Conservation (phyloP, 2,797 vertebrate genomes). For the Melanotaenia maccullochi region DNA sequence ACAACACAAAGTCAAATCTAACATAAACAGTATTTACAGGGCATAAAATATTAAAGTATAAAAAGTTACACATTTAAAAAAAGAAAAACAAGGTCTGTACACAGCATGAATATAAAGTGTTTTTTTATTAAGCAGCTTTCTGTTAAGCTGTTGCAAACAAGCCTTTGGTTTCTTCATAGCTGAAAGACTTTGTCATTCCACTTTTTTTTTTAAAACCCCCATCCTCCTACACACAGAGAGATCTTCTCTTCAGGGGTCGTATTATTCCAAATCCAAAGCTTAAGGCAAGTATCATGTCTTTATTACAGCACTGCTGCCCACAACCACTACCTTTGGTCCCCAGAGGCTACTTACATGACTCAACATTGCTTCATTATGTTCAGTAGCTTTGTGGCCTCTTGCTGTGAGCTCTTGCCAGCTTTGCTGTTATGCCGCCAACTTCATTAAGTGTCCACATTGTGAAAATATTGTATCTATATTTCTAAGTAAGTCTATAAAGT, state of each 20-base stretch:
- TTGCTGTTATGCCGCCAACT: slow-evolving; percentile 37
- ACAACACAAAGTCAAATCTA: neutral
- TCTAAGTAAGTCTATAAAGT: slow-evolving; percentile 48
- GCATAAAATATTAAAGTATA: neutral
- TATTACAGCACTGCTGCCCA: slow-evolving; percentile 29
- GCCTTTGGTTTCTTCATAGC: neutral
- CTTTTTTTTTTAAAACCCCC: neutral
- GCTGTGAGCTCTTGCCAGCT: slow-evolving; percentile 51
- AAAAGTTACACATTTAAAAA: neutral
- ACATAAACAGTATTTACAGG: neutral
- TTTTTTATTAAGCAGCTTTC: neutral
- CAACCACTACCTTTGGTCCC: slow-evolving; percentile 5
- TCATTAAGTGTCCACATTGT: slow-evolving; percentile 45
- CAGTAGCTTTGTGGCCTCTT: slow-evolving; percentile 27
- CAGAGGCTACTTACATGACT: slow-evolving; percentile 14
- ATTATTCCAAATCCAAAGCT: slow-evolving; percentile 26
- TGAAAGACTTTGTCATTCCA: neutral
- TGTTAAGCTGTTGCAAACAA: neutral
- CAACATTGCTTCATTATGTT: slow-evolving; percentile 46
- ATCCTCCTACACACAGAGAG: neutral
- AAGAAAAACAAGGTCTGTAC: neutral
- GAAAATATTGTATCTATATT: slow-evolving; percentile 56
- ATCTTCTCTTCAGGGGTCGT: slow-evolving; percentile 24
- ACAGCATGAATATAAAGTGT: neutral
- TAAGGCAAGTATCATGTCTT: slow-evolving; percentile 45